Evolutionary conservation across 2,797 vertebrate species (phyloP).

Genomic region (Thunnus albacares): DNA sequence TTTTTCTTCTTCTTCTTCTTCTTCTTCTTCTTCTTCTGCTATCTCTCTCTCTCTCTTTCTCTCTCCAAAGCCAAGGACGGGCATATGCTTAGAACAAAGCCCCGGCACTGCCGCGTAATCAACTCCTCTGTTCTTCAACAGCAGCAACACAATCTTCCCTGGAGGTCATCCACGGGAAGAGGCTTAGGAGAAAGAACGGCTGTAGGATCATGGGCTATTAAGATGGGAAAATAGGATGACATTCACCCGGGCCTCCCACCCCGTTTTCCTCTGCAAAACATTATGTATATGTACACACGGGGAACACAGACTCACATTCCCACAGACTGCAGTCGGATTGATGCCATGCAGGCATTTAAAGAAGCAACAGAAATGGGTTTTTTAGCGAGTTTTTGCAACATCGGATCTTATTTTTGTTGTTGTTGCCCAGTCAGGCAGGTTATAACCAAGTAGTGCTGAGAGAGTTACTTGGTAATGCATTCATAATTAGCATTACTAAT

Average conservation of each 20-base stretch:
- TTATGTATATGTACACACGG: slow-evolving; percentile 9
- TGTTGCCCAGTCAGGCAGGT: background rate
- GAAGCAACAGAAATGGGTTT: background rate
- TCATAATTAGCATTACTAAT: slow-evolving; percentile 6
- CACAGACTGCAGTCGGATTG: background rate
- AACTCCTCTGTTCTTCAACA: slow-evolving; percentile 74
- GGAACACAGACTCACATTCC: background rate
- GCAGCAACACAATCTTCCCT: slow-evolving; percentile 72
- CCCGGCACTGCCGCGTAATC: slow-evolving; percentile 64
- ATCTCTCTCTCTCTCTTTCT: slow-evolving; percentile 20
- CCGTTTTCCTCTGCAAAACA: slow-evolving; percentile 5
- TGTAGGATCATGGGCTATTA: slow-evolving; percentile 70
- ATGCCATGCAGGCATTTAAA: background rate
- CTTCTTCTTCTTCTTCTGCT: slow-evolving; percentile 45
- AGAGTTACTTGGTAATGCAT: background rate
- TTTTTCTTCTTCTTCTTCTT: slow-evolving; percentile 53
- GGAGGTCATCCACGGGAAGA: slow-evolving; percentile 72
- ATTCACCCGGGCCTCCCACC: slow-evolving; percentile 43
- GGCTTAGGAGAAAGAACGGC: slow-evolving; percentile 66
- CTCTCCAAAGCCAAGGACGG: slow-evolving; percentile 77
- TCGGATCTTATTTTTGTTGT: background rate
- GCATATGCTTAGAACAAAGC: slow-evolving; percentile 77
- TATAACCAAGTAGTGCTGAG: slow-evolving; percentile 7
- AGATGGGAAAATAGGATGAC: slow-evolving; percentile 68
- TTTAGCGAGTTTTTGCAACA: background rate